phyloP scores from a whole-genome alignment of 2,113 vertebrate species.

The Prinia subflava region DNA sequence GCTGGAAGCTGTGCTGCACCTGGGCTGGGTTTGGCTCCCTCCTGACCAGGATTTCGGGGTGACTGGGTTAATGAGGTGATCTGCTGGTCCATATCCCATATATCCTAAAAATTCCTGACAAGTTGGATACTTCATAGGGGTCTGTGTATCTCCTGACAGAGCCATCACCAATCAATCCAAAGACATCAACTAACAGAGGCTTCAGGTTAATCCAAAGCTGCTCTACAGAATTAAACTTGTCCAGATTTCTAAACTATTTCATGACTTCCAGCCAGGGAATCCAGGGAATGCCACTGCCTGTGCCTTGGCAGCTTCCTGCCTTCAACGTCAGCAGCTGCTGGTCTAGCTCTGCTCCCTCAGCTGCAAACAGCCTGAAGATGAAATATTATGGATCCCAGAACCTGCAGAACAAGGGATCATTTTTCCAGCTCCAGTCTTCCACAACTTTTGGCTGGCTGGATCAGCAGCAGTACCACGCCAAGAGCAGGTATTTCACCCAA shows the following conservation, averaged over 20 bases:
- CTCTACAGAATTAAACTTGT: neutral
- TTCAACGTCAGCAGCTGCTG: neutral
- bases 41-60: neutral
- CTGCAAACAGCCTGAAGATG: neutral
- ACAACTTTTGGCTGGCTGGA: neutral
- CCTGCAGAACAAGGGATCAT: neutral
- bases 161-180: neutral
- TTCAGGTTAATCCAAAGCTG: neutral
- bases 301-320: neutral
- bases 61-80: neutral
- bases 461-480: neutral
- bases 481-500: neutral
- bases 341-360: neutral
- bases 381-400: neutral
- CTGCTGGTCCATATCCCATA: neutral
- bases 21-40: neutral
- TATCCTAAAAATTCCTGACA: neutral
- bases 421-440: neutral
- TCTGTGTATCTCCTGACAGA: neutral
- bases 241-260: neutral
- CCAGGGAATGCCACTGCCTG: neutral
- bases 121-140: neutral
- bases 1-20: neutral
- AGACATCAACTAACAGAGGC: neutral
- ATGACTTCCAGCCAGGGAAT: neutral